Evolutionary conservation across 2,113 vertebrate genomes (phyloP).

Genomic region (Hyla sarda): DNA sequence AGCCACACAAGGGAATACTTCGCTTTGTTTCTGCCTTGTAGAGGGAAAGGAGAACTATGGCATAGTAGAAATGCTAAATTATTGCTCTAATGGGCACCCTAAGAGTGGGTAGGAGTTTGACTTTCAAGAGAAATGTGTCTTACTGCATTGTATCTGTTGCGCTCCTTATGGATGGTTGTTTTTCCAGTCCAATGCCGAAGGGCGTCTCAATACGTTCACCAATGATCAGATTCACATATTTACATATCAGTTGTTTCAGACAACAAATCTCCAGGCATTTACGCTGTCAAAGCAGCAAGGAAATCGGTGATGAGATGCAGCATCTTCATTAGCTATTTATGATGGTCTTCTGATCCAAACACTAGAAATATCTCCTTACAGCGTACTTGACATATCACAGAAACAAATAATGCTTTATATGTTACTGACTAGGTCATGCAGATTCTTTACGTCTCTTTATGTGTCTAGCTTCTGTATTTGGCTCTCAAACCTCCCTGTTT

Average conservation of each 20-base stretch:
- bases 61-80: background rate
- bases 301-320: background rate
- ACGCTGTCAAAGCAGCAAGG: background rate
- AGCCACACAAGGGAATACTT: slow-evolving; percentile 42
- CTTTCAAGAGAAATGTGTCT: background rate
- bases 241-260: background rate
- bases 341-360: too few relatives aligned
- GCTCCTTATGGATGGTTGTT: background rate
- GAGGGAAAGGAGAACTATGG: background rate
- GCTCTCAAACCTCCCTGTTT: too few relatives aligned
- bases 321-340: background rate
- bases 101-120: background rate
- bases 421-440: too few relatives aligned
- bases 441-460: too few relatives aligned
- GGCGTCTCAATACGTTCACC: background rate
- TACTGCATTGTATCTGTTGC: background rate
- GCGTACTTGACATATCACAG: too few relatives aligned
- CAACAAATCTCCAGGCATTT: background rate
- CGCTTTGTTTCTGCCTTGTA: background rate
- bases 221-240: background rate
- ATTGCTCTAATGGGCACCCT: background rate
- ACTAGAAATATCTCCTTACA: too few relatives aligned
- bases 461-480: too few relatives aligned
- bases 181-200: background rate
- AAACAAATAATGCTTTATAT: too few relatives aligned